Conservation (phyloP, 2,888 invertebrate species). For the Lithodes maja region DNA sequence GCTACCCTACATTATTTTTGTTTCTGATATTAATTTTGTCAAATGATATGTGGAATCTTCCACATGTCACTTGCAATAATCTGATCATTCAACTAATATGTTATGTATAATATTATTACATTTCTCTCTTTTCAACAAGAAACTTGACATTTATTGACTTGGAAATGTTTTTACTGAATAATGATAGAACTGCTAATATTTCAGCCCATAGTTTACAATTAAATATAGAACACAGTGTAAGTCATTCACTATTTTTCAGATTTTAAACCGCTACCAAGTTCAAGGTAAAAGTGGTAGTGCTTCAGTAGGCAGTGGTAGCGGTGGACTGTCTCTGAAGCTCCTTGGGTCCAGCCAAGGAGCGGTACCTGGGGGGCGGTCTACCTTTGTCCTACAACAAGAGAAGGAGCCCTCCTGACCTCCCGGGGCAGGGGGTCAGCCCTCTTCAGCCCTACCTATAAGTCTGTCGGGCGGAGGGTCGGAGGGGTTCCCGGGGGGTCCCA, state of each 20-base stretch:
- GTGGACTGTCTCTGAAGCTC: constrained; percentile 57
- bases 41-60: too few relatives aligned
- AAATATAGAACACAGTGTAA: too few relatives aligned
- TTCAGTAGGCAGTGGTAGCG: constrained; percentile 49
- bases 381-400: constrained; percentile 69
- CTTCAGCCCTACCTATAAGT: constrained; percentile 62
- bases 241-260: constrained; percentile 37
- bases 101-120: too few relatives aligned
- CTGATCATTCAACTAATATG: too few relatives aligned
- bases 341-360: constrained; percentile 57
- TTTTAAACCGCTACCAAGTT: constrained; percentile 59
- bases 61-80: too few relatives aligned
- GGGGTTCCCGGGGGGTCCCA: constrained; percentile 56
- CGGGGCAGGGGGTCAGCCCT: constrained; percentile 65
- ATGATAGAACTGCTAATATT: too few relatives aligned
- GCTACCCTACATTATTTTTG: too few relatives aligned
- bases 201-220: too few relatives aligned
- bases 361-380: constrained; percentile 59
- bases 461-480: constrained; percentile 52
- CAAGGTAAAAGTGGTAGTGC: constrained; percentile 59
- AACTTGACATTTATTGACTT: too few relatives aligned
- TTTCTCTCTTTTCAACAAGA: too few relatives aligned
- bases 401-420: constrained; percentile 71
- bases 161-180: too few relatives aligned
- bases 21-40: too few relatives aligned